A percentile compares a stretch with the other conserved stretches of the same genome.
Conservation (phyloP, 2,113 vertebrate genomes). For the Regulus satrapa region DNA sequence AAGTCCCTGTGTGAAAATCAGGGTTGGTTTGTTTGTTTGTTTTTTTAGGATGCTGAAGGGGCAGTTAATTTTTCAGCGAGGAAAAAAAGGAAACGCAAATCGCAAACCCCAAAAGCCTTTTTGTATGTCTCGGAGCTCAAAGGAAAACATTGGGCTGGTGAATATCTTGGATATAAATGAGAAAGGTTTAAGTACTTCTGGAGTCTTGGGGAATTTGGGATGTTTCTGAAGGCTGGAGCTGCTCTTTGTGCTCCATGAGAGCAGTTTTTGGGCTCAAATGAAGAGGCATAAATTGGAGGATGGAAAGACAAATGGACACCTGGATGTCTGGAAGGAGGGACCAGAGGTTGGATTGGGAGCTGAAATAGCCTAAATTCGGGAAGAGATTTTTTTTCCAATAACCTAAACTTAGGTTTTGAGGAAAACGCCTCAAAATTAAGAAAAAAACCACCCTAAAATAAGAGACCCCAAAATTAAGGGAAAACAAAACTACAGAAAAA, state of each 20-base stretch:
- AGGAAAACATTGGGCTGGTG: fast-evolving
- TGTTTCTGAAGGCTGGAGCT: not conserved
- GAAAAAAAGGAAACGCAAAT: not conserved
- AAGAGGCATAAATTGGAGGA: not conserved
- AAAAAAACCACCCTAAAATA: no score
- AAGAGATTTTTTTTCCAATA: not conserved
- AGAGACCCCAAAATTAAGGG: not conserved
- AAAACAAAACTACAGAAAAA: not conserved
- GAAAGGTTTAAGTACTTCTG: not conserved
- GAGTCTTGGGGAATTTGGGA: no score
- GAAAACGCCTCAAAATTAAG: not conserved
- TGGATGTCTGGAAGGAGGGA: not conserved
- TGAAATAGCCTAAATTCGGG: not conserved
- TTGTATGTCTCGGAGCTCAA: fast-evolving
- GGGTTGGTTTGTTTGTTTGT: no score
- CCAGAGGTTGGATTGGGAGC: not conserved
- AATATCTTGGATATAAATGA: fast-evolving
- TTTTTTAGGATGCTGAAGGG: not conserved
- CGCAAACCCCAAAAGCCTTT: fast-evolving
- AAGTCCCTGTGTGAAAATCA: fast-evolving
- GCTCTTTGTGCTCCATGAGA: not conserved
- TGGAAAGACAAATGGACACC: not conserved
- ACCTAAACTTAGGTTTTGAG: not conserved
- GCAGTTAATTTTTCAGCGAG: fast-evolving
- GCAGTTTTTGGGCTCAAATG: no score